Base-by-base conservation (phyloP, 2,113 vertebrate genomes). In the Synchiropus splendidus region DNA sequence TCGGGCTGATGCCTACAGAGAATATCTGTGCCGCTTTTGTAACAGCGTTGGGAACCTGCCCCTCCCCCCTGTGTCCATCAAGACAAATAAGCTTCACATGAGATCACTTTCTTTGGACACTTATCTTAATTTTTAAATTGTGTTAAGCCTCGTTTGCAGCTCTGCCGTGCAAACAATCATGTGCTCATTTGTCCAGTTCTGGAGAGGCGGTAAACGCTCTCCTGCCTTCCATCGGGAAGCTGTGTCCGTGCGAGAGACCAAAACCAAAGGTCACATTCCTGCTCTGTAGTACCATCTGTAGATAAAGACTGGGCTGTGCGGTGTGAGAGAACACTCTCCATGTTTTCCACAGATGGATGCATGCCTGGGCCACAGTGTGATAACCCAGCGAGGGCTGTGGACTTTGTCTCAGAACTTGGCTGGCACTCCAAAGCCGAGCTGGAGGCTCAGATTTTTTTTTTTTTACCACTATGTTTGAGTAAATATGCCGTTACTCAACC, bases 281-380 rank as follows among this genome's bases (percentile, higher is more conserved):
- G 60, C 70, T 77, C 66, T 64, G 72, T 63, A 58, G 72, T 81
- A 77, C 78, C 82, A 83, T 85, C 80, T 86, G 81, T 65, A 83
- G 81, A 83, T 83, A 82, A 77, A 78, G 75, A 68, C 64, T 54
- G 65, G 70, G 74, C 73, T 68, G 67, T 78, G 71, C 74, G 60
- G 64, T 67, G 71, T 64, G 63, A 60, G 62, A 77, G 78, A 83
- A 77, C 73, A 69, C 67, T 69, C 72, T 67, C 74, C 72, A 67
- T 75, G 67, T 76, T 83, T 81, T 83, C 79, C 82, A 79, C 85
- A 85, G 82, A 86, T 84, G 82, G 82, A 83, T 69, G 67, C 75
- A 65, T 80, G 83, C 77, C 80, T 79, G 75, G 71, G 70, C 73
- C 75, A 71, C 75, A 79, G 82, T 84, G 65, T 80, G 80, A 81